Conservation (phyloP, 2,797 vertebrate species). For the Acestrorhynchus altus region DNA sequence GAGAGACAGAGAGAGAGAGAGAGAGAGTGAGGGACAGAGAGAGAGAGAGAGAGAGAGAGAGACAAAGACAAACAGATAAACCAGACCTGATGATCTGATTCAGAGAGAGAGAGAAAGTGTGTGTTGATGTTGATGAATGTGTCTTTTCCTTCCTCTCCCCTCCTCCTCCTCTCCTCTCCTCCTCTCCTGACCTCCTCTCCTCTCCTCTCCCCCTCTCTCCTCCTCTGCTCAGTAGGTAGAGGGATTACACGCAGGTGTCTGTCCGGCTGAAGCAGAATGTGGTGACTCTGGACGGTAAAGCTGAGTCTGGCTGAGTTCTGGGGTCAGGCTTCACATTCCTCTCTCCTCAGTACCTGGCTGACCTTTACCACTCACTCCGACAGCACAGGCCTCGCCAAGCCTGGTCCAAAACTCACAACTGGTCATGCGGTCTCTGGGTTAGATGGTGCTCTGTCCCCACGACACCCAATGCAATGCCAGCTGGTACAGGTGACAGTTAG, state of each 20-base stretch:
- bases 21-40: neutral
- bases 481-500: no score
- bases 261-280: neutral
- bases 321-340: neutral
- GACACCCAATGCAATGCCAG: no score
- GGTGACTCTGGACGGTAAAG: neutral
- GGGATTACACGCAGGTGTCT: neutral
- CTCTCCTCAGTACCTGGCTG: constrained; percentile 5
- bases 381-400: neutral
- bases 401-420: neutral
- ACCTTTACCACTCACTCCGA: constrained; percentile 9
- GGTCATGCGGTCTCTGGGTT: no score
- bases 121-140: no score
- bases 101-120: neutral
- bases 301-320: neutral
- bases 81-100: constrained; percentile 6
- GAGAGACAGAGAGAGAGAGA: neutral
- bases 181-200: neutral
- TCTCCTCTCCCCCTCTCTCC: neutral
- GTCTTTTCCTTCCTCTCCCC: neutral
- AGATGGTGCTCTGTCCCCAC: no score
- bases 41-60: neutral
- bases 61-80: no score
- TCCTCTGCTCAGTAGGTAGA: neutral
- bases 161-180: neutral